Evolutionary conservation across 2,797 vertebrate species (phyloP).

Genomic region (Typhlichthys eigenmanni): DNA sequence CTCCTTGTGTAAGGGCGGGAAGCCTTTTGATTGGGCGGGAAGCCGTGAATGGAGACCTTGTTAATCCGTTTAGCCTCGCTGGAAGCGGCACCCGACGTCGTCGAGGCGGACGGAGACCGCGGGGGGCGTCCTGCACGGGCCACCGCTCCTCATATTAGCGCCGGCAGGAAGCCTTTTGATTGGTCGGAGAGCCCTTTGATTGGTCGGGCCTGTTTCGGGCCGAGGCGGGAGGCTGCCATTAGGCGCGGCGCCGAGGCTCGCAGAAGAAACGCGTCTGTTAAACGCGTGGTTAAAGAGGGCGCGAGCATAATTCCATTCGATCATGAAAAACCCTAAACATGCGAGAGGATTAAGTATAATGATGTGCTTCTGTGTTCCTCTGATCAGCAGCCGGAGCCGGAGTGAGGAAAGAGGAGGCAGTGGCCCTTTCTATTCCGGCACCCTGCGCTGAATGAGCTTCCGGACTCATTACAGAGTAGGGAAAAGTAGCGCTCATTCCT

Average conservation of each 20-base stretch:
- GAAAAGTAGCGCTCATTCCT: conserved; percentile 59
- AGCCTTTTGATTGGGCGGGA: not conserved
- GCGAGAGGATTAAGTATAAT: conserved; percentile 71
- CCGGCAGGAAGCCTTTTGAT: conserved; percentile 14
- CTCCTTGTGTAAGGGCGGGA: not conserved
- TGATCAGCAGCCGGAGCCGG: conserved; percentile 60
- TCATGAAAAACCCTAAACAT: conserved; percentile 57
- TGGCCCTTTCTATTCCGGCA: conserved; percentile 64
- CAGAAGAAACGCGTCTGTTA: conserved; percentile 14
- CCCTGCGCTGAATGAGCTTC: conserved; percentile 72
- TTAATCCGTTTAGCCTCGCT: conserved; percentile 31
- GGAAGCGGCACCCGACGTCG: conserved; percentile 8
- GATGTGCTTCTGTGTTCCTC: conserved; percentile 72
- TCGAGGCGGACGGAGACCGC: conserved; percentile 14
- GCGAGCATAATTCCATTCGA: conserved; percentile 54
- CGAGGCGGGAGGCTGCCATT: conserved; percentile 8
- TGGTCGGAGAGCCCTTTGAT: conserved; percentile 23
- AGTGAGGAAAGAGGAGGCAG: conserved; percentile 32
- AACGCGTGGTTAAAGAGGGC: conserved; percentile 19
- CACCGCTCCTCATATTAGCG: conserved; percentile 9
- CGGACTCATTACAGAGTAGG: conserved; percentile 69
- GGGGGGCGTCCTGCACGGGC: conserved; percentile 16
- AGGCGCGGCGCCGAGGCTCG: conserved; percentile 27
- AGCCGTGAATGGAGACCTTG: conserved; percentile 13
- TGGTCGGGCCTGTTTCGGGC: conserved; percentile 14